Evolutionary conservation across 2,888 invertebrate genomes (phyloP), one percentile per base, ranked within the genome.

Genomic region (Muscina levida): DNA sequence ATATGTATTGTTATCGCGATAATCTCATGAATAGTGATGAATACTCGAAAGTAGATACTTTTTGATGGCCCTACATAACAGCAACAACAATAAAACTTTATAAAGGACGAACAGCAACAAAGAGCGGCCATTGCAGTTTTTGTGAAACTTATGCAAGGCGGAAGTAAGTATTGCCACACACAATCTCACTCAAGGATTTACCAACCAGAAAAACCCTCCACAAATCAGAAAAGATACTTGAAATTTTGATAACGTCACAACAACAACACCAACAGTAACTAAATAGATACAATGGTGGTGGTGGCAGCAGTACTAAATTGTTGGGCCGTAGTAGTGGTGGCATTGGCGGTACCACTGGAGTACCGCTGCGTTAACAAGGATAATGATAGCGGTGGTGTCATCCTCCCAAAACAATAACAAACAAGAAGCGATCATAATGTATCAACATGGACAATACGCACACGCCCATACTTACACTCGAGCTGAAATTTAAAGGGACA

Each of bases 311-410:
- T 77, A 77, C 86, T 85, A 79, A 83, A 85, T 70, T 74, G 57
- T 8, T 57, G 11, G 1, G 42, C n/a, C 37, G 56, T 70, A 53
- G 68, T 53, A 51, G 68, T 31, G 51, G 24, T 62, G 71, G 72
- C 84, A 59, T 78, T 59, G 77, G 53, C 31, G 44, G 46, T 57
- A 59, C 26, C 22, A 37, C 57, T 59, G 46, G 37, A 68, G 59
- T 67, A 68, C 56, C 31, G 37, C 42, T 22, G 17, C 71, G 77
- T 71, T 77, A 77, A 77, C 66, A 59, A 44, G 24, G 71, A 71
- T 81, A 74, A 81, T 77, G 77, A 81, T 81, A 77, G 77, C 65
- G 77, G 81, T 74, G 81, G 81, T 81, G 77, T 77, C 77, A 77
- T 81, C 77, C 74, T 77, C 68, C 3, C 3, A 31, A 42, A 77